Conservation (phyloP, 2,888 invertebrate species). For the Conops quadrifasciatus region DNA sequence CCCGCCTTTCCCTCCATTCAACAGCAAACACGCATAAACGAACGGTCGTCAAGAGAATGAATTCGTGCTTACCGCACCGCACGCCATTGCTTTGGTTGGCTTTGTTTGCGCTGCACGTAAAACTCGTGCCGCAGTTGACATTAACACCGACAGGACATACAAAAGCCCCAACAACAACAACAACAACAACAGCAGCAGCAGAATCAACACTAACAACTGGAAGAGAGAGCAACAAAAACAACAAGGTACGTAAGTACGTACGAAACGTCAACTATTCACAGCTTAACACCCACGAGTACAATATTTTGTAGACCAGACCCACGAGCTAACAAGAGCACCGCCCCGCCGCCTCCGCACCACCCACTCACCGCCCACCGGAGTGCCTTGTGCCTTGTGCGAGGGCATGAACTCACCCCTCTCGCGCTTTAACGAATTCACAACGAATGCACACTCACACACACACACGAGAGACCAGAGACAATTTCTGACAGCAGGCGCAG, state of each 20-base stretch:
- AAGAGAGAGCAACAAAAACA: neutral
- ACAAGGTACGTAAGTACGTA: slow-evolving; percentile 9
- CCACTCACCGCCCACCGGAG: neutral
- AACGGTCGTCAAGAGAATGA: too few relatives aligned
- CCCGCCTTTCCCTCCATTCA: neutral
- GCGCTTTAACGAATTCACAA: neutral
- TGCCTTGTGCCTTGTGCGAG: neutral
- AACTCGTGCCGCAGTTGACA: slow-evolving; percentile 37
- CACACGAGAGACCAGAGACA: slow-evolving; percentile 46
- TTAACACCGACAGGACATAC: slow-evolving; percentile 32
- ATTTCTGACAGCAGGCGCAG: slow-evolving; percentile 46
- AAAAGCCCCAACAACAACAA: slow-evolving; percentile 28
- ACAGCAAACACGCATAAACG: slow-evolving; percentile 1
- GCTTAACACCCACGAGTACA: slow-evolving; percentile 63
- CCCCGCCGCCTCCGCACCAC: neutral
- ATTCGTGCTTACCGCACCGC: too few relatives aligned
- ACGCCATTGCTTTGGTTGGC: neutral
- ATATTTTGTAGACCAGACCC: slow-evolving; percentile 49
- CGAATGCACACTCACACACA: slow-evolving; percentile 32
- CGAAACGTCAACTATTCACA: slow-evolving; percentile 54
- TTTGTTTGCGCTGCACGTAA: slow-evolving; percentile 12
- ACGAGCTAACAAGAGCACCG: neutral
- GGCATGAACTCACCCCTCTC: neutral
- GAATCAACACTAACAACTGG: neutral
- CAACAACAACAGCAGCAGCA: slow-evolving; percentile 5